These are phyloP conservation scores for Rhadinocentrus ornatus DNA, from an alignment of 2,797 vertebrate genomes.

Conservation along the genomic window DNA sequence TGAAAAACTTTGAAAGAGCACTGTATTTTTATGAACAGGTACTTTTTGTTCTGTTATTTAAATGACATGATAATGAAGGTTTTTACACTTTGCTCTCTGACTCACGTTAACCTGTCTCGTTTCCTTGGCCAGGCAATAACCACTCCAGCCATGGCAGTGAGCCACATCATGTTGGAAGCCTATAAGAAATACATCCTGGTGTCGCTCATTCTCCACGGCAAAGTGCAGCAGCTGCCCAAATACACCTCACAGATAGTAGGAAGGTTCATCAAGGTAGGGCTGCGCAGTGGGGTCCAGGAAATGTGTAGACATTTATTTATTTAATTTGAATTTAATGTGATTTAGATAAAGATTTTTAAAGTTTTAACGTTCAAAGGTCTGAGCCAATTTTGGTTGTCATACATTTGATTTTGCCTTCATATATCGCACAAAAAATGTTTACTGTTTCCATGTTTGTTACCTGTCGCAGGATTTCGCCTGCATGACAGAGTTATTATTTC, in stretches of 20 bases:
- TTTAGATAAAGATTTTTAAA: too few relatives aligned
- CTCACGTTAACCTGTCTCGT: not conserved
- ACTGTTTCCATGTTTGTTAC: too few relatives aligned
- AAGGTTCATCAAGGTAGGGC: conserved; percentile 96
- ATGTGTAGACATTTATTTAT: too few relatives aligned
- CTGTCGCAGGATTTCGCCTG: too few relatives aligned
- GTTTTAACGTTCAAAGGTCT: too few relatives aligned
- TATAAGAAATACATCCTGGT: conserved; percentile 99
- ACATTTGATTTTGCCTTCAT: too few relatives aligned
- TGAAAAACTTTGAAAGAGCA: conserved; percentile 98
- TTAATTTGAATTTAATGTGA: too few relatives aligned
- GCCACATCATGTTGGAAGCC: conserved; percentile 99
- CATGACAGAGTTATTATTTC: too few relatives aligned
- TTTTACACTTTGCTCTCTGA: too few relatives aligned
- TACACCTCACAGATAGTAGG: conserved; percentile 99
- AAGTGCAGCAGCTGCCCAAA: conserved; percentile 97
- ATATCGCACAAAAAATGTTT: too few relatives aligned
- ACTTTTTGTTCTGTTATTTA: conserved; percentile 30
- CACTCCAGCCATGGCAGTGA: conserved; percentile 99
- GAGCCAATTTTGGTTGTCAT: too few relatives aligned
- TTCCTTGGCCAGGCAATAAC: conserved; percentile 90
- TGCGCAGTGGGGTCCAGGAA: not conserved
- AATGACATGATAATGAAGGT: not conserved
- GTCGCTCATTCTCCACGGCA: conserved; percentile 98
- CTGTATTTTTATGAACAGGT: conserved; percentile 99